Evolutionary conservation across 2,797 vertebrate genomes (phyloP).

Genomic region (Myotis daubentonii): DNA sequence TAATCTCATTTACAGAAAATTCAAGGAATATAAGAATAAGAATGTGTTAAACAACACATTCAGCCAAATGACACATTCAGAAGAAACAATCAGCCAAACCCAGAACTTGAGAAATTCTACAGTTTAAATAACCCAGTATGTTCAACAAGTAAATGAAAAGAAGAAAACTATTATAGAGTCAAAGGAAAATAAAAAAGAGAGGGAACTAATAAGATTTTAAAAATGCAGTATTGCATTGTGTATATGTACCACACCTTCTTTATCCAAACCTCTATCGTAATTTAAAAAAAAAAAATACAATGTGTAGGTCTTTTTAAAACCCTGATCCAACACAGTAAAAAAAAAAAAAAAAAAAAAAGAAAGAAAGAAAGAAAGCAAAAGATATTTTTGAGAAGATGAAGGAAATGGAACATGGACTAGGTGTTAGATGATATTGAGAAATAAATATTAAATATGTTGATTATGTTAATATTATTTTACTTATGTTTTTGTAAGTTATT

Average conservation of each 20-base stretch:
- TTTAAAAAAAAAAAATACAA: no score
- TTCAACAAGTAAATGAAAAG: conserved; percentile 22
- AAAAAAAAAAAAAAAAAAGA: not conserved
- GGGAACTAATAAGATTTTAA: not conserved
- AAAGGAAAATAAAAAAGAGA: not conserved
- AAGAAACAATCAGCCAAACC: conserved; percentile 1
- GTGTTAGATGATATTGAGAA: not conserved
- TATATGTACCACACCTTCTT: not conserved
- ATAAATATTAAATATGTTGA: not conserved
- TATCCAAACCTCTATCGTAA: not conserved
- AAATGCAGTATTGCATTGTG: not conserved
- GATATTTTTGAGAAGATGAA: conserved; percentile 10
- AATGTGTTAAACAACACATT: not conserved
- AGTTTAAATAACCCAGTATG: not conserved
- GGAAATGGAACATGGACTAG: not conserved
- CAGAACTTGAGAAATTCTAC: conserved; percentile 2
- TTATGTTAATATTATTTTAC: not conserved
- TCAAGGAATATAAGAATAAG: not conserved
- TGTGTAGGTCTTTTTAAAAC: not conserved
- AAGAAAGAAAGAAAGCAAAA: not conserved
- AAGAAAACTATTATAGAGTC: not conserved
- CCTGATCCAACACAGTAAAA: not conserved
- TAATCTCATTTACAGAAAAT: not conserved
- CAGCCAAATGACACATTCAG: not conserved
- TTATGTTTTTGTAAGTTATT: not conserved